A percentile compares a stretch with the other conserved stretches of the same genome.
phyloP scores from a whole-genome alignment of 2,888 invertebrate species.

The Drosophila algonquin region DNA sequence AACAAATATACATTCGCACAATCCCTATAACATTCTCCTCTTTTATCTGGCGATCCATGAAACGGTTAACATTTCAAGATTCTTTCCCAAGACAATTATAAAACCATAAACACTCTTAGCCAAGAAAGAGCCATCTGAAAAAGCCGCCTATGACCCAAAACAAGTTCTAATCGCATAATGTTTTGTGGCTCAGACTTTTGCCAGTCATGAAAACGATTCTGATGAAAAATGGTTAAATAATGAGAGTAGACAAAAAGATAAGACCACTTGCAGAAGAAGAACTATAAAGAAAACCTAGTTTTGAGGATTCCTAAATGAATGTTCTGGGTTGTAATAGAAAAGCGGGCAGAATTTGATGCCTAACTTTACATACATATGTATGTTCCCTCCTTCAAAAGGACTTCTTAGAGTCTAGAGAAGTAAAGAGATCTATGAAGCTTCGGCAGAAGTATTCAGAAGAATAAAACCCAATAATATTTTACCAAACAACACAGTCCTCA shows the following conservation, averaged over 20 bases:
- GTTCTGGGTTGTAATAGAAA: too few relatives aligned
- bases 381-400: too few relatives aligned
- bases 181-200: not conserved
- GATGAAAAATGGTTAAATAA: conserved; percentile 36
- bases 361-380: too few relatives aligned
- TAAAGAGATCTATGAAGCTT: too few relatives aligned
- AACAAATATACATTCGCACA: not conserved
- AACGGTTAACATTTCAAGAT: conserved; percentile 28
- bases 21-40: not conserved
- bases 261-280: not conserved
- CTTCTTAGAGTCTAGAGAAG: too few relatives aligned
- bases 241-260: conserved; percentile 7
- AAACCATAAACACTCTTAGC: conserved; percentile 32
- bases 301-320: not conserved
- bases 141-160: conserved; percentile 28
- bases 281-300: too few relatives aligned
- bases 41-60: conserved; percentile 5
- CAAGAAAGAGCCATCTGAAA: not conserved
- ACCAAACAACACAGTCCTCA: too few relatives aligned
- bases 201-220: conserved; percentile 24
- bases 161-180: conserved; percentile 33
- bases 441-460: too few relatives aligned
- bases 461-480: too few relatives aligned
- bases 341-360: too few relatives aligned
- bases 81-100: conserved; percentile 29